These are phyloP conservation scores for Anthrax anthrax DNA, from an alignment of 2,888 invertebrate genomes.

Conservation along the genomic window DNA sequence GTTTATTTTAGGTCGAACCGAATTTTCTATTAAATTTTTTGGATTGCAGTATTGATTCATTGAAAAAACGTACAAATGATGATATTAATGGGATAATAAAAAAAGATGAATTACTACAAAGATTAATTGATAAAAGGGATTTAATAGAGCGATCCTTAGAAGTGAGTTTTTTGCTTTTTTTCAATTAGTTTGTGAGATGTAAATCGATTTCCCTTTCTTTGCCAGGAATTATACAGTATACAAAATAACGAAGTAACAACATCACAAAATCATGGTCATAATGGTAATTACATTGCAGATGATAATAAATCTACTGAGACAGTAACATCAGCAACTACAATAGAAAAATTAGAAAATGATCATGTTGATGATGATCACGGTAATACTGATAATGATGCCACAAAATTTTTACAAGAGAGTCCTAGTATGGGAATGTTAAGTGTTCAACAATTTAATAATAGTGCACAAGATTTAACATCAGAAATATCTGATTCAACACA, in stretches of 20 bases:
- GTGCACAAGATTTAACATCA: slow-evolving; percentile 33
- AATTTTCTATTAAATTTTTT: slow-evolving; percentile 57
- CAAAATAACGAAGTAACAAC: background rate
- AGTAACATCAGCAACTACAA: background rate
- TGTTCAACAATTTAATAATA: slow-evolving; percentile 23
- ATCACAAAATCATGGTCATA: background rate
- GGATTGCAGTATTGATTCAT: slow-evolving; percentile 49
- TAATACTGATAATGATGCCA: too few species aligned
- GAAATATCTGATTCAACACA: slow-evolving; percentile 32
- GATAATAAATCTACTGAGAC: slow-evolving; percentile 8
- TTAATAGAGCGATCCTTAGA: slow-evolving; percentile 22
- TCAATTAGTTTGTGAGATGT: too few species aligned
- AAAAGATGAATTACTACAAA: slow-evolving; percentile 44
- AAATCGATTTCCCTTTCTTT: too few species aligned
- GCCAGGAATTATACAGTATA: too few species aligned
- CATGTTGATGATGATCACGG: too few species aligned
- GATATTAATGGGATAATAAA: slow-evolving; percentile 35
- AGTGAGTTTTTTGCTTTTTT: slow-evolving; percentile 3
- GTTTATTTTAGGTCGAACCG: slow-evolving; percentile 44
- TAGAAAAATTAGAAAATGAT: too few species aligned
- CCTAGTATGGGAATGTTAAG: slow-evolving; percentile 27
- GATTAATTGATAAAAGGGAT: slow-evolving; percentile 48
- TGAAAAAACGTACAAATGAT: slow-evolving; percentile 35
- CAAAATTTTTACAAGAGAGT: slow-evolving; percentile 28
- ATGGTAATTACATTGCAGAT: background rate